A percentile compares a stretch with the other conserved stretches of the same genome.
These are phyloP conservation scores for Nebria salina DNA, from an alignment of 2,888 invertebrate genomes.

Conservation along the genomic window DNA sequence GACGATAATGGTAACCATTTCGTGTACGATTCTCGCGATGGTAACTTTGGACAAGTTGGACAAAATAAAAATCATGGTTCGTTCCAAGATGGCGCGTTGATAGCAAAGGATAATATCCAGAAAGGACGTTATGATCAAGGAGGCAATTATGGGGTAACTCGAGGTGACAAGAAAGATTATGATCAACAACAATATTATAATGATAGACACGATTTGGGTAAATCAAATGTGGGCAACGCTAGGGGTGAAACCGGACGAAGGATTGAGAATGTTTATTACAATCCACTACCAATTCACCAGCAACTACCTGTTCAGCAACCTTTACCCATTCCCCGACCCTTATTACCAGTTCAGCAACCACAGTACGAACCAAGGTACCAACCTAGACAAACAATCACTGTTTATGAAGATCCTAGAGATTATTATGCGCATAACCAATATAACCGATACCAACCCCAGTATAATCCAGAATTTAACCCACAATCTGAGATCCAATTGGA, in stretches of 20 bases:
- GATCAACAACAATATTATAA: conserved; percentile 57
- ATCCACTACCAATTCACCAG: not conserved
- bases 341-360: not conserved
- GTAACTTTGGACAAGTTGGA: conserved; percentile 54
- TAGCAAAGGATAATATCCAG: conserved; percentile 54
- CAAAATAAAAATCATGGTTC: conserved; percentile 54
- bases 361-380: conserved; percentile 22
- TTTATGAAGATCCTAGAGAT: conserved; percentile 60
- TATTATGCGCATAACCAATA: conserved; percentile 3
- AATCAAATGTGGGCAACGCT: conserved; percentile 51
- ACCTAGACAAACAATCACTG: conserved; percentile 56
- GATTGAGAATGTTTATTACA: conserved; percentile 32
- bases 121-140: conserved; percentile 57
- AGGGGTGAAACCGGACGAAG: conserved; percentile 50
- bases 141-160: conserved; percentile 55
- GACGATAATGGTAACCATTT: conserved; percentile 61
- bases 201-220: conserved; percentile 52
- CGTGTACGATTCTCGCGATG: conserved; percentile 49
- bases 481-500: conserved; percentile 62
- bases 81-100: conserved; percentile 54
- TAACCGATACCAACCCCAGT: conserved; percentile 47
- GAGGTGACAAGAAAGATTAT: conserved; percentile 55
- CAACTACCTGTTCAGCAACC: not conserved
- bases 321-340: not conserved
- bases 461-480: conserved; percentile 57